Evolutionary conservation across 2,113 vertebrate species (phyloP), one percentile per base, ranked within the genome.

Genomic region (Urocitellus parryii): DNA sequence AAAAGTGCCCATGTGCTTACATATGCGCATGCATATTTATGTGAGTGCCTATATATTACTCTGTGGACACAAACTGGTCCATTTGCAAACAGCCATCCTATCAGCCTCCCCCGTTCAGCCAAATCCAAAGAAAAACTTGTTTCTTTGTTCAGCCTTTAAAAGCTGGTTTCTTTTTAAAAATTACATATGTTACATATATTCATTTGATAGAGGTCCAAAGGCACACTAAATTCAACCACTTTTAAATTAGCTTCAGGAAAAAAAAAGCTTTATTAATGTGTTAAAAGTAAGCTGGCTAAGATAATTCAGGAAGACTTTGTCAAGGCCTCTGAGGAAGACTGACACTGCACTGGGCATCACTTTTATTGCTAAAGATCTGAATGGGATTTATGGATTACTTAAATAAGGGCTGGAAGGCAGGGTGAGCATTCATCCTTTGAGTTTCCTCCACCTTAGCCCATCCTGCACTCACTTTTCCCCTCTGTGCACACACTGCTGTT

Each of bases 1-100:
- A 34, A 32, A 87, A 77, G 27, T 37, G 45, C 83, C 34, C 5
- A 48, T 48, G 45, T 80, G 7, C n/a, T 67, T 68, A 92, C 95
- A 97, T 97, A 91, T 96, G 90, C 95, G 20, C 37, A 97, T 97
- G 32, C 77, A 96, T 97, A 97, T 97, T 94, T 96, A 97, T 97
- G 53, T 86, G 51, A 61, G 18, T 83, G 24, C 20, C 42, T 96
- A 85, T 96, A 97, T 89, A 79, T 65, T 93, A 78, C 68, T 92
- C 85, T 20, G 4, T 93, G 97, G 96, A 96, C 95, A 96, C 90
- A 97, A 92, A 95, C 56, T 90, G 53, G 81, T 94, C 96, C 96
- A 94, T 95, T 96, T 97, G 78, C 79, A 86, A 94, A 96, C 70
- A 96, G 48, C 76, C 88, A 84, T 96, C 45, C 90, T 92, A 91